Evolutionary conservation across 2,888 invertebrate species (phyloP).

Genomic region (Apamea monoglypha): DNA sequence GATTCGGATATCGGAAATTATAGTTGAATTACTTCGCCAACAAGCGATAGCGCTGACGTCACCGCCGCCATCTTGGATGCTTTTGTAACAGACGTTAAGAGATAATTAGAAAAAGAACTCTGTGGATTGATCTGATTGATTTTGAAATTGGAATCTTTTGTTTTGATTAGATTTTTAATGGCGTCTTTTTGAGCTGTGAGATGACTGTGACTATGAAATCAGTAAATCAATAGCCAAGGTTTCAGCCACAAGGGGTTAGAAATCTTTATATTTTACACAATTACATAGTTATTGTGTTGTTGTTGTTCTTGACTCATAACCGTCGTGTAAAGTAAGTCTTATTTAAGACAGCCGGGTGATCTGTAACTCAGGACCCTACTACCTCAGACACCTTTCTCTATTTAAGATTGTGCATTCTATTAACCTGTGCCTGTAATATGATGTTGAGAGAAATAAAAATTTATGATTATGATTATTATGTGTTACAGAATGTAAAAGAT

Average conservation of each 20-base stretch:
- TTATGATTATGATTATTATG: too few relatives aligned
- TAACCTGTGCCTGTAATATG: too few relatives aligned
- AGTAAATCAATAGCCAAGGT: neutral
- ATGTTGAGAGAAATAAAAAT: too few relatives aligned
- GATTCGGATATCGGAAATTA: slow-evolving; percentile 72
- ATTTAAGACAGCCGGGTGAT: too few relatives aligned
- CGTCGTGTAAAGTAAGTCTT: too few relatives aligned
- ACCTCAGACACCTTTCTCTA: too few relatives aligned
- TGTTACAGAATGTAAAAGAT: neutral
- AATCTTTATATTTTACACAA: neutral
- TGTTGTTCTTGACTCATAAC: too few relatives aligned
- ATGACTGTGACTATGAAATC: neutral
- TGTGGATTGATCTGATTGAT: slow-evolving; percentile 55
- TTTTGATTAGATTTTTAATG: slow-evolving; percentile 20
- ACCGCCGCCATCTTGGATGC: slow-evolving; percentile 64
- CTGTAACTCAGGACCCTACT: too few relatives aligned
- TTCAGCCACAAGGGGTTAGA: neutral
- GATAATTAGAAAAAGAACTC: slow-evolving; percentile 60
- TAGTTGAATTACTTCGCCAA: slow-evolving; percentile 71
- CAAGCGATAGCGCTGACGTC: slow-evolving; percentile 69
- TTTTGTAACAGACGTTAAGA: slow-evolving; percentile 66
- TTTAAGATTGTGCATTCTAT: too few relatives aligned
- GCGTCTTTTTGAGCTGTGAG: neutral
- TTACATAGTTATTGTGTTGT: too few relatives aligned
- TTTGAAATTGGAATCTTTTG: slow-evolving; percentile 53